Evolutionary conservation across 2,113 vertebrate species (phyloP).

Genomic region (Raja brachyura): DNA sequence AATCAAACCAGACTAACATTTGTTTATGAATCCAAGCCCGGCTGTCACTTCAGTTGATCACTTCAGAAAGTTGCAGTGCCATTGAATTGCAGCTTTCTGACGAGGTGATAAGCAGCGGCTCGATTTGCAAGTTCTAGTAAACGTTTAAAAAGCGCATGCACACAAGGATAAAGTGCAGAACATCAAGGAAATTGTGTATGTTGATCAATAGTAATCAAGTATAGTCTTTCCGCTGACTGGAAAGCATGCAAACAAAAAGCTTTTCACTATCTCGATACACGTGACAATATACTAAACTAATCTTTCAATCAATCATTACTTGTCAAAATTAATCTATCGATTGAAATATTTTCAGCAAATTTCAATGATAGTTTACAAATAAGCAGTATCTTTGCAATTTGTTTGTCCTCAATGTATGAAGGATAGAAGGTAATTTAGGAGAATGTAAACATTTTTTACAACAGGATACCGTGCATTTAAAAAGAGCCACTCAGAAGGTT

Average conservation of each 20-base stretch:
- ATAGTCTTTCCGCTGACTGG: too few relatives aligned
- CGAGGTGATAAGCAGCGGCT: background rate
- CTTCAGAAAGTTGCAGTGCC: background rate
- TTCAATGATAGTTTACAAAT: too few relatives aligned
- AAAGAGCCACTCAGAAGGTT: background rate
- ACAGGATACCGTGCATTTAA: background rate
- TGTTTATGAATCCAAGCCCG: background rate
- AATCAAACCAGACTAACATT: background rate
- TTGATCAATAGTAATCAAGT: background rate
- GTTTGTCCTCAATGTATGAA: background rate
- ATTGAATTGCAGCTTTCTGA: background rate
- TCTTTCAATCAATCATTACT: background rate
- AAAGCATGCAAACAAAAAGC: too few relatives aligned
- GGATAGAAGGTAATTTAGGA: background rate
- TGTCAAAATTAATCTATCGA: background rate
- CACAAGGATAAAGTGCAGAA: background rate
- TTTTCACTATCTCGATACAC: too few relatives aligned
- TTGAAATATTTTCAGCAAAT: background rate
- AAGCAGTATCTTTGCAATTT: background rate
- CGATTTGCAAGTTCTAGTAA: background rate
- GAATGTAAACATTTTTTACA: background rate
- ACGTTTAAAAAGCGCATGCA: background rate
- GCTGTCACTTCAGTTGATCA: background rate
- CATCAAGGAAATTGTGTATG: background rate
- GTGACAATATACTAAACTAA: too few relatives aligned